Base-by-base conservation (phyloP, 2,888 invertebrate genomes). In the Magallana nippona region DNA sequence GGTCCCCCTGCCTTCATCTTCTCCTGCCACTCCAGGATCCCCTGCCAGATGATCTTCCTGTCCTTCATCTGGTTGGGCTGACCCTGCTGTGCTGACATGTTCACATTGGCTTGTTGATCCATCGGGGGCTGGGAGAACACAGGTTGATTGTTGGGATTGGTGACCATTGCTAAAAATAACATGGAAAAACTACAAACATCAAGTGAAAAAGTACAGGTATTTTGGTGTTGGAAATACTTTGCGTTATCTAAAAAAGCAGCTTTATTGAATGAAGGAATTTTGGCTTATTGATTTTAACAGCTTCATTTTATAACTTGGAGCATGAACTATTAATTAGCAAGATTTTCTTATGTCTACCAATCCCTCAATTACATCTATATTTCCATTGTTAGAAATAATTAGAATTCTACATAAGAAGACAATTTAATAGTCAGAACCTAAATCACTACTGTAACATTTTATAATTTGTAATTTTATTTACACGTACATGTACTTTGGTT, bases 11-110 rank as follows among this genome's bases (percentile, higher is more conserved):
- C 89, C 88, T 97, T 98, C 3, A 96, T 96, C 94, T 98, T 98
- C 93, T 98, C 98, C 93, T 97, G 97, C 98, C 98, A 98, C 94
- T 98, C 98, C 58, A 98, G 95, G 27, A 89, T 88, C 78, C 92
- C 90, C 86, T 84, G 88, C 90, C 90, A 90, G 19, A 90, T 90
- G 15, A 90, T 88, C 55, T 88, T 90, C 57, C 89, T 89, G 83
- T 88, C 88, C 81, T 88, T 88, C 58, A 88, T 83, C 11, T 84
- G 86, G n/a, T 80, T 44, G 15, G 78, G 80, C 10, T 27, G 17
- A 55, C 56, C 62, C 44, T 58, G 82, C 13, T 82, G 83, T 19
- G 19, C 78, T 1, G 78, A 1, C 78, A 78, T 78, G n/a, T 32
- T 17, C 2, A n/a, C 60, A 44, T 60, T 81, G 1, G 22, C 19